Conservation (phyloP, 2,113 vertebrate genomes). For the Trinectes maculatus region DNA sequence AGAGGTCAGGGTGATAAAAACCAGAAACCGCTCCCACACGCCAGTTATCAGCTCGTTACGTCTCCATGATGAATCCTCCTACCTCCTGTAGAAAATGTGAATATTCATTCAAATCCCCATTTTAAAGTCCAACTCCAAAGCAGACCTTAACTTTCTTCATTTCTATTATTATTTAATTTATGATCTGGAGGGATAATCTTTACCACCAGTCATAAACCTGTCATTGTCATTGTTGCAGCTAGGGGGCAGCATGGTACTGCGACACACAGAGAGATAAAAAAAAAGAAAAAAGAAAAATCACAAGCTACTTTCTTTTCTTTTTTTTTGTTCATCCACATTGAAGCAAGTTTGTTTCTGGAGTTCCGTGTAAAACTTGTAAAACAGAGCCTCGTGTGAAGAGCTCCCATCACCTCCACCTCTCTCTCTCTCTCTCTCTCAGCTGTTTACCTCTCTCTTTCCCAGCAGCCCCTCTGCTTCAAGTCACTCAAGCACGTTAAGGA, state of each 20-base stretch:
- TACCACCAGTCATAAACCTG: too few species aligned
- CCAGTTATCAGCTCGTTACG: constrained; percentile 3
- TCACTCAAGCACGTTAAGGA: constrained; percentile 67
- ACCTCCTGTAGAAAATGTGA: too few species aligned
- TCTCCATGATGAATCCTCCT: not conserved
- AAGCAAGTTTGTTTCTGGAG: not conserved
- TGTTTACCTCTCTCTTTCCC: constrained; percentile 17
- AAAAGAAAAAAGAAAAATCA: not conserved
- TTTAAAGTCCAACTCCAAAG: too few species aligned
- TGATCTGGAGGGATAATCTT: too few species aligned
- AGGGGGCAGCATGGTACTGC: constrained; percentile 72
- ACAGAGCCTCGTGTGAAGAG: constrained; percentile 26
- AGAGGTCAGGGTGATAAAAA: constrained; percentile 33
- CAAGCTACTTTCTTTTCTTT: not conserved
- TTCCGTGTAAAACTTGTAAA: constrained; percentile 29
- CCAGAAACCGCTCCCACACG: constrained; percentile 12
- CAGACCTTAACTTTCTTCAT: too few species aligned
- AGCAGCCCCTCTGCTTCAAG: constrained; percentile 30
- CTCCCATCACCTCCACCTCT: not conserved
- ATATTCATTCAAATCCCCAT: not conserved
- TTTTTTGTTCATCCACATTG: not conserved
- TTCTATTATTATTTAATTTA: not conserved
- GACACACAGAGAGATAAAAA: not conserved
- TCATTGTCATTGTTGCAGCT: not conserved
- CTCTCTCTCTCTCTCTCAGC: constrained; percentile 16